Conservation (phyloP, 2,888 invertebrate genomes). For the Cephus sareptanus region DNA sequence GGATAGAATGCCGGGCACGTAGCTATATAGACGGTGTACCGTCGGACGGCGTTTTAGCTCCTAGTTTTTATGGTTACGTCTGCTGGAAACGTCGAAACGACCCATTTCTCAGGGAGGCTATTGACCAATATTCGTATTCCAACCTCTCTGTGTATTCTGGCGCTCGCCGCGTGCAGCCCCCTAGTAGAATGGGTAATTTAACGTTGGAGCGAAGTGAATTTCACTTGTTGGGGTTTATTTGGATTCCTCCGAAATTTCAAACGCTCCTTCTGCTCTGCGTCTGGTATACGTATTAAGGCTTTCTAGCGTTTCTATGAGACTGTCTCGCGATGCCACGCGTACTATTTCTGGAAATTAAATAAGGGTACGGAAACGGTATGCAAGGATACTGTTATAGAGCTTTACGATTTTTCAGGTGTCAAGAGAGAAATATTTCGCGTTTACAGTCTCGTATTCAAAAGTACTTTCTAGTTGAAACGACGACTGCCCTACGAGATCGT, state of each 20-base stretch:
- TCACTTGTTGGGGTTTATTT: not conserved
- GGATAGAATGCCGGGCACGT: not conserved
- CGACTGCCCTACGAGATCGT: not conserved
- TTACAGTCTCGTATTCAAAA: not conserved
- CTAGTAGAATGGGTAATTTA: not conserved
- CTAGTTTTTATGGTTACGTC: not conserved
- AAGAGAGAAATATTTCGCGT: not conserved
- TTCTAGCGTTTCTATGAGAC: too few species aligned
- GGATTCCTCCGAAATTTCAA: not conserved
- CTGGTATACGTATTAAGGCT: too few species aligned
- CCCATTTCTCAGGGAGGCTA: not conserved
- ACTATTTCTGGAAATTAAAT: not conserved
- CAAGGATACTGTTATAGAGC: not conserved
- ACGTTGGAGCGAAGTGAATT: not conserved
- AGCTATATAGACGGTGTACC: not conserved
- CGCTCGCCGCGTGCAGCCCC: not conserved
- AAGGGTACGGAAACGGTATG: not conserved
- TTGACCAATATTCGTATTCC: not conserved
- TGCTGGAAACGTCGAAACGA: not conserved
- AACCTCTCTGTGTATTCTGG: not conserved
- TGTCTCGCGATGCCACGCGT: too few species aligned
- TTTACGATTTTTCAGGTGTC: not conserved
- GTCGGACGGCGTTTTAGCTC: not conserved
- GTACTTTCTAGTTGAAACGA: not conserved
- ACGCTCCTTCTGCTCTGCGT: not conserved